Percentiles rank a stretch among this genome's conserved stretches.
Conservation (phyloP, 2,113 vertebrate genomes). For the Parotia lawesii region DNA sequence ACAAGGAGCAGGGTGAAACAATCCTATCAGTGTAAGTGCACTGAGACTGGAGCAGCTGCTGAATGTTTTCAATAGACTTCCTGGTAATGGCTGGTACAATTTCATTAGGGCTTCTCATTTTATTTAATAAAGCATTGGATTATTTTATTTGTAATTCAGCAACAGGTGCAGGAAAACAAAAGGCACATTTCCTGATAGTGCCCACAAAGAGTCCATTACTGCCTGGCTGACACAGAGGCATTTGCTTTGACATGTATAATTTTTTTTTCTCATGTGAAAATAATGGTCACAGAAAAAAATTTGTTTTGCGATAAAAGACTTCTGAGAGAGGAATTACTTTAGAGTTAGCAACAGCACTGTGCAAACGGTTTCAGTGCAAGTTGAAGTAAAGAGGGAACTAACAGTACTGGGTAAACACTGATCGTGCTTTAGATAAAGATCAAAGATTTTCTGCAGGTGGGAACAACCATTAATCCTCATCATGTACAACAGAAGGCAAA, state of each 20-base stretch:
- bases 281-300: neutral
- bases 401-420: neutral
- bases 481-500: neutral
- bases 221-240: neutral
- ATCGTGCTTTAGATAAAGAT: neutral
- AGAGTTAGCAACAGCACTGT: neutral
- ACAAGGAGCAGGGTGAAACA: neutral
- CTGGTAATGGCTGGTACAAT: conserved; percentile 57
- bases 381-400: neutral
- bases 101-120: conserved; percentile 19
- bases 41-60: conserved; percentile 23
- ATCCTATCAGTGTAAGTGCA: conserved; percentile 1
- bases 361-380: neutral
- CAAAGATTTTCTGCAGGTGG: neutral
- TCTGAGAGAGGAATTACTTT: neutral
- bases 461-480: neutral
- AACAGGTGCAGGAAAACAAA: conserved; percentile 55
- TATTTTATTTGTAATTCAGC: conserved; percentile 41
- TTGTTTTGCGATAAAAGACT: neutral
- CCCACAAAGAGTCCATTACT: conserved; percentile 41
- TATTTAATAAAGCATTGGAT: conserved; percentile 47
- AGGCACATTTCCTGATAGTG: conserved; percentile 21
- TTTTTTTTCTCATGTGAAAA: neutral
- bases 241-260: neutral
- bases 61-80: conserved; percentile 35